Percentiles rank a stretch among this genome's conserved stretches.
Conservation (phyloP, 2,888 invertebrate genomes). For the Lepidocyrtinus sp. region DNA sequence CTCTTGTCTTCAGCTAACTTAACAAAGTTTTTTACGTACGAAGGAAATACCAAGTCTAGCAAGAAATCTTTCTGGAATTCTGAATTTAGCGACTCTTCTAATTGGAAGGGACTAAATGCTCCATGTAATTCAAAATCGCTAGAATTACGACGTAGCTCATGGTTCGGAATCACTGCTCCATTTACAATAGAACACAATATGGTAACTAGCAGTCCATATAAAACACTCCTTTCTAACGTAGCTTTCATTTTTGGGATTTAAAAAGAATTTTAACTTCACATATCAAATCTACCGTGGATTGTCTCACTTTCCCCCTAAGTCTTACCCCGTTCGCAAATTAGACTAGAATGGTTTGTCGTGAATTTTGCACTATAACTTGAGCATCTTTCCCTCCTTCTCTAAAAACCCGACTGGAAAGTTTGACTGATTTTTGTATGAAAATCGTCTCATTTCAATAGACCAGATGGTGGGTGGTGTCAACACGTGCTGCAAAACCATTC, state of each 20-base stretch:
- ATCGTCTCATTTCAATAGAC: background rate
- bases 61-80: background rate
- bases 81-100: background rate
- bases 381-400: background rate
- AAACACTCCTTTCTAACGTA: background rate
- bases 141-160: background rate
- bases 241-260: background rate
- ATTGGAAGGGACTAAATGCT: background rate
- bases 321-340: too few relatives aligned
- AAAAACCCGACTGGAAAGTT: too few relatives aligned
- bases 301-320: too few relatives aligned
- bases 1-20: background rate
- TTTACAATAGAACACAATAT: background rate
- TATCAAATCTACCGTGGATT: too few relatives aligned
- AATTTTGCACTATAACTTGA: too few relatives aligned
- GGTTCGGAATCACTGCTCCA: background rate
- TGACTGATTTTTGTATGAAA: background rate
- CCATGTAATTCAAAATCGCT: background rate
- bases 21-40: slow-evolving; percentile 15
- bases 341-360: too few relatives aligned
- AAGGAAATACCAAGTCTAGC: slow-evolving; percentile 16
- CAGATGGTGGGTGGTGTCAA: background rate
- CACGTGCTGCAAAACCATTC: background rate
- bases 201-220: background rate
- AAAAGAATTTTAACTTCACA: too few relatives aligned